Conservation (phyloP, 2,888 invertebrate species). For the Buathra laborator region DNA sequence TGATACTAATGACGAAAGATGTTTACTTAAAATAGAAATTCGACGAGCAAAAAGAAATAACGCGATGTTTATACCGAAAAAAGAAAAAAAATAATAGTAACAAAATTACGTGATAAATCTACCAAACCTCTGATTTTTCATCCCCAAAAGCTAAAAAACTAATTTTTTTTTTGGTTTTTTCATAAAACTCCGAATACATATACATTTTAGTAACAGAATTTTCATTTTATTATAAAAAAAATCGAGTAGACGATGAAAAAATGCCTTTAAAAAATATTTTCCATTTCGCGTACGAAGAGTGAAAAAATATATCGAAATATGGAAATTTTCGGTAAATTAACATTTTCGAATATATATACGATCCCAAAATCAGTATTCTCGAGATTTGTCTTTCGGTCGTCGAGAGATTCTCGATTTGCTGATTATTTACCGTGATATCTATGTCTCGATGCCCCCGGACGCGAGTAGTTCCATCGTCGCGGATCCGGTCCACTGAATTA, state of each 20-base stretch:
- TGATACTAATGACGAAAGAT: background rate
- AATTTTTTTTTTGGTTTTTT: too few relatives aligned
- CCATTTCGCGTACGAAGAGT: background rate
- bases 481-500: conserved; percentile 76
- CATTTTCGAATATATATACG: background rate
- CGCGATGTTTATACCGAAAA: background rate
- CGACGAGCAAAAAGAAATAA: too few relatives aligned
- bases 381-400: conserved; percentile 2
- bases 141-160: too few relatives aligned
- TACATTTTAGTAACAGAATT: too few relatives aligned
- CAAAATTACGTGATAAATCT: too few relatives aligned
- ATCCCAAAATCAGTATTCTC: background rate
- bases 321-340: background rate
- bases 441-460: background rate
- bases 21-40: background rate
- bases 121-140: too few relatives aligned
- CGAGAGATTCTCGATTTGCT: conserved; percentile 3
- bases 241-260: background rate
- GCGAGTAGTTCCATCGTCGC: conserved; percentile 11
- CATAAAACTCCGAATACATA: too few relatives aligned
- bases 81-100: background rate
- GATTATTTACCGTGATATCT: background rate
- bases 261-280: background rate
- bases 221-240: background rate
- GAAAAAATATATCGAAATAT: background rate